Evolutionary conservation across 2,888 invertebrate species (phyloP), one percentile per base, ranked within the genome.

Genomic region (Erebia ligea): DNA sequence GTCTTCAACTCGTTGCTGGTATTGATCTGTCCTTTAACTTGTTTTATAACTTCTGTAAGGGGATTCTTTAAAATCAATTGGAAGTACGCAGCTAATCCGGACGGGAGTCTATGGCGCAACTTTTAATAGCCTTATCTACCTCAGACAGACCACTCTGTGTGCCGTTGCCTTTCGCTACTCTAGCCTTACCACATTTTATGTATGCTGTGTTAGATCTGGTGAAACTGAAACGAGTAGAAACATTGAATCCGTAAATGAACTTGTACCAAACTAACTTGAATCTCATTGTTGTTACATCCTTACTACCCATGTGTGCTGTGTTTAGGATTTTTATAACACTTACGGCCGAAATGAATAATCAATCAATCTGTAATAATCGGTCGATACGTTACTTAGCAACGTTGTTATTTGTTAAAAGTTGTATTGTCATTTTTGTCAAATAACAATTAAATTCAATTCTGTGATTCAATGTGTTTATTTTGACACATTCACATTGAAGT

Each of bases 61-160:
- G 81, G 75, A 82, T 88, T 79, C 84, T 85, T 82, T 83, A 79
- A 78, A 82, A 85, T 87, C 81, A 78, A 83, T 83, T 80, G 80
- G 81, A 82, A 81, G 82, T 86, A 85, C 88, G 83, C 82, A 80
- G 82, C 86, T 86, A 86, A 89, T 88, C 85, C 88, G 84, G 82
- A 76, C 84, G 79, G 82, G 82, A 83, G 85, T 85, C 86, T 86
- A 83, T 80, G 86, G 87, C 85, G 89, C 89, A 90, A 93, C 88
- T 93, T 93, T 90, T 91, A 91, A 92, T 91, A 93, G 90, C 88
- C 89, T 91, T 92, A 92, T 92, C 91, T 86, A 89, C 86, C 85
- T 83, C 82, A 79, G 81, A 82, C 91, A 91, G 89, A 84, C 89
- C 82, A 79, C 82, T 83, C 80, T 82, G 77, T 79, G 81, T 82